Percentiles rank a stretch among this genome's conserved stretches.
Evolutionary conservation across 2,113 vertebrate species (phyloP).

Genomic region (Rhegmatorhina hoffmannsi): DNA sequence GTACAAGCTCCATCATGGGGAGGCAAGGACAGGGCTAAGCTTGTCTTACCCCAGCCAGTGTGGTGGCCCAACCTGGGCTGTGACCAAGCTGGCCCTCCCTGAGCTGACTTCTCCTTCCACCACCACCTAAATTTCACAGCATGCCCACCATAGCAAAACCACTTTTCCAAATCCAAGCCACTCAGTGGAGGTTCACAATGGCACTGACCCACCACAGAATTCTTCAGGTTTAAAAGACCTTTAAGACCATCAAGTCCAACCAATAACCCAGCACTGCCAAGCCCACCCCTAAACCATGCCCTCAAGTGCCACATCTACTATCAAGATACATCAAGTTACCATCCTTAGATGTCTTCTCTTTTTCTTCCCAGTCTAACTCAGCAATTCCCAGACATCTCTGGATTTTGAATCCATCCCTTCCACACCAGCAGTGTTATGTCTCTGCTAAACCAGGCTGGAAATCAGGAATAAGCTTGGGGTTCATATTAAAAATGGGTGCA

Average conservation of each 20-base stretch:
- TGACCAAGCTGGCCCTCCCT: background rate
- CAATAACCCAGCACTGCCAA: background rate
- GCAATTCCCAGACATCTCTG: background rate
- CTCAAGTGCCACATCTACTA: background rate
- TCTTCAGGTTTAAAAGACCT: background rate
- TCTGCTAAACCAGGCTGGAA: background rate
- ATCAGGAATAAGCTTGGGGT: background rate
- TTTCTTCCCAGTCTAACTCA: background rate
- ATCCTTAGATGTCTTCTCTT: background rate
- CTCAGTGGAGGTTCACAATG: fast-evolving
- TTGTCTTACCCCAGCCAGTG: background rate
- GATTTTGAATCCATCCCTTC: background rate
- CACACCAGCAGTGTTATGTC: fast-evolving
- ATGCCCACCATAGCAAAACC: background rate
- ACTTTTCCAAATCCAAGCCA: background rate
- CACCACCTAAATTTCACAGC: background rate
- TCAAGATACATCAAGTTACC: background rate
- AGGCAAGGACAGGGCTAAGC: background rate
- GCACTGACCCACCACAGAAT: fast-evolving
- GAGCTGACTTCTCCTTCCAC: background rate
- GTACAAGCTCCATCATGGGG: background rate
- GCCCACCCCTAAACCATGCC: background rate
- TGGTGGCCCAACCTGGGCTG: background rate
- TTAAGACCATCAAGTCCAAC: background rate
- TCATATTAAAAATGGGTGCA: background rate